These are phyloP conservation scores for Synergus laeviventris DNA, from an alignment of 2,888 invertebrate genomes.

Conservation along the genomic window DNA sequence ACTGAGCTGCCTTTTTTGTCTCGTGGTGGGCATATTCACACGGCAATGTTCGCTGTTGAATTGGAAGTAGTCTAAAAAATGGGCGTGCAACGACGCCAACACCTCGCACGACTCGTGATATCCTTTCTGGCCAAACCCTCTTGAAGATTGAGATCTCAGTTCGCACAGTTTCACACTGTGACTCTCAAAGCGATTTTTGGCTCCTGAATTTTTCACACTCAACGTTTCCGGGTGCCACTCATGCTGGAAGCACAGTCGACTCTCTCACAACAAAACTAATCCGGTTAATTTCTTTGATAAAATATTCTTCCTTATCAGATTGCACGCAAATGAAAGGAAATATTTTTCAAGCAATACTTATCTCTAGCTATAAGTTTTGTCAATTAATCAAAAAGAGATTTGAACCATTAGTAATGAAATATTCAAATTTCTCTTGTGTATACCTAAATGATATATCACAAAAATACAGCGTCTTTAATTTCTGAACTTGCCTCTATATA, in stretches of 20 bases:
- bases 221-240: constrained; percentile 6
- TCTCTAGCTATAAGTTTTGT: too few species aligned
- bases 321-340: neutral
- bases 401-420: neutral
- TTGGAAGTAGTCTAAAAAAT: constrained; percentile 51
- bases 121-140: constrained; percentile 26
- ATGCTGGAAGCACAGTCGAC: constrained; percentile 6
- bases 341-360: neutral
- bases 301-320: neutral
- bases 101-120: constrained; percentile 56
- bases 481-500: neutral
- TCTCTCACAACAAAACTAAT: constrained; percentile 7
- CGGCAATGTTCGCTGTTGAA: constrained; percentile 60
- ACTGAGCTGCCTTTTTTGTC: constrained; percentile 60
- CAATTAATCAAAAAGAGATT: neutral
- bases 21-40: constrained; percentile 65
- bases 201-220: constrained; percentile 31
- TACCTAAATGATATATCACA: neutral
- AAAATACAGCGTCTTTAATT: neutral
- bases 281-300: neutral
- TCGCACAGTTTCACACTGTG: constrained; percentile 26
- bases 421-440: neutral
- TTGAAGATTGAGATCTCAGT: constrained; percentile 16
- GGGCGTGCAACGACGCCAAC: constrained; percentile 63
- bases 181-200: constrained; percentile 26